phyloP scores from a whole-genome alignment of 2,888 invertebrate genomes.

The Carterocephalus palaemon region DNA sequence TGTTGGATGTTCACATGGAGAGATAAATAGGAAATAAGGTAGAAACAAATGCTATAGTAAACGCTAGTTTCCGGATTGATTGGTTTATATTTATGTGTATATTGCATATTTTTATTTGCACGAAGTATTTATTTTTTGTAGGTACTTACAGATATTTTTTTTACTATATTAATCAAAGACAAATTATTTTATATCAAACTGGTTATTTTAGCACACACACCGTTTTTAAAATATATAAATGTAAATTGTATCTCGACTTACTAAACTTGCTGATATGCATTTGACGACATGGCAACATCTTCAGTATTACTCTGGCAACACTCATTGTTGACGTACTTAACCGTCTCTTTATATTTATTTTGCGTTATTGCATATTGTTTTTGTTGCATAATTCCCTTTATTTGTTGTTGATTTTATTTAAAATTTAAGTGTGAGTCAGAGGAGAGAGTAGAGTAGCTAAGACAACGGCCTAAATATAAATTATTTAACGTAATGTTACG shows the following conservation, averaged over 20 bases:
- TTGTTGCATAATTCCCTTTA: slow-evolving; percentile 17
- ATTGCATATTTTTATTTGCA: no score
- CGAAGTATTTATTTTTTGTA: no score
- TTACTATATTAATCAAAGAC: no score
- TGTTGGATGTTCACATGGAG: no score
- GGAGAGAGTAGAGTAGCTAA: background rate
- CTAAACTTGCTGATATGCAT: no score
- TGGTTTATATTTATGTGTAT: background rate
- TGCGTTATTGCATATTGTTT: slow-evolving; percentile 14
- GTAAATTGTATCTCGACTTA: no score
- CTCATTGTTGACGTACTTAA: slow-evolving; percentile 11
- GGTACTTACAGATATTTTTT: no score
- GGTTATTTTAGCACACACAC: no score
- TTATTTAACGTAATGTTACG: slow-evolving; percentile 23
- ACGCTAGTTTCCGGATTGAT: slow-evolving; percentile 12
- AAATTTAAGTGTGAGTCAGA: slow-evolving; percentile 12
- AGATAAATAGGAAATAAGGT: no score
- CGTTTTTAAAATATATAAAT: no score
- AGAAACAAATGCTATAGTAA: slow-evolving; percentile 2
- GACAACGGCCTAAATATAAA: slow-evolving; percentile 30
- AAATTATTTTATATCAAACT: no score
- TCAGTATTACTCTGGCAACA: slow-evolving; percentile 10
- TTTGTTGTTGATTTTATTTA: slow-evolving; percentile 24
- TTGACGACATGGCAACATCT: no score
- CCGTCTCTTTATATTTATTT: slow-evolving; percentile 4